Evolutionary conservation across 2,888 invertebrate genomes (phyloP).

Genomic region (Onchidella celtica): DNA sequence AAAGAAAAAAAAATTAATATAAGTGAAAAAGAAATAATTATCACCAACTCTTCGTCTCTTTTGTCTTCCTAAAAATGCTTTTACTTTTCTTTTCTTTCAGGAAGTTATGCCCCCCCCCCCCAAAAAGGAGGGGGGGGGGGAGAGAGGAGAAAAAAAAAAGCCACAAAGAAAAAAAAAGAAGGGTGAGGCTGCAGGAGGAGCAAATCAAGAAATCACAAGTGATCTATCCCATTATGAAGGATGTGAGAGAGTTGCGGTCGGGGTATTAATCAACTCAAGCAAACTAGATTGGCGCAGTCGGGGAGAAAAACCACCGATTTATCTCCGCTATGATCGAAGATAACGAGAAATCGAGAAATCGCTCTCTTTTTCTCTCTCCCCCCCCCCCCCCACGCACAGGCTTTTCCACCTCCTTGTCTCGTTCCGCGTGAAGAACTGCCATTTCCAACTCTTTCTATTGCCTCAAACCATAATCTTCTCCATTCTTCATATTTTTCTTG

Average conservation of each 20-base stretch:
- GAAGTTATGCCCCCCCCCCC: no score
- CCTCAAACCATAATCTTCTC: constrained; percentile 19
- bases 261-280: constrained; percentile 34
- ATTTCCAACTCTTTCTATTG: constrained; percentile 40
- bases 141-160: not conserved
- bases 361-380: not conserved
- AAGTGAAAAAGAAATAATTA: no score
- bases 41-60: no score
- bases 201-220: no score
- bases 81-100: not conserved
- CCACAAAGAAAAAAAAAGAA: not conserved
- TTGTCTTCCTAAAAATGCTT: not conserved
- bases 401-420: constrained; percentile 5
- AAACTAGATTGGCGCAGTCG: not conserved
- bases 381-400: no score
- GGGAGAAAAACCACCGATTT: constrained; percentile 22
- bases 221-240: constrained; percentile 28
- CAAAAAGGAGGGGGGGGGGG: not conserved
- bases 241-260: constrained; percentile 15
- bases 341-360: constrained; percentile 21
- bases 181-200: not conserved
- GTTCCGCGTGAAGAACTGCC: constrained; percentile 28
- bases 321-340: constrained; percentile 38
- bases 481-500: constrained; percentile 23
- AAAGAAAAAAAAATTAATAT: no score